phyloP scores from a whole-genome alignment of 2,888 invertebrate genomes.

The Aethes cnicana region DNA sequence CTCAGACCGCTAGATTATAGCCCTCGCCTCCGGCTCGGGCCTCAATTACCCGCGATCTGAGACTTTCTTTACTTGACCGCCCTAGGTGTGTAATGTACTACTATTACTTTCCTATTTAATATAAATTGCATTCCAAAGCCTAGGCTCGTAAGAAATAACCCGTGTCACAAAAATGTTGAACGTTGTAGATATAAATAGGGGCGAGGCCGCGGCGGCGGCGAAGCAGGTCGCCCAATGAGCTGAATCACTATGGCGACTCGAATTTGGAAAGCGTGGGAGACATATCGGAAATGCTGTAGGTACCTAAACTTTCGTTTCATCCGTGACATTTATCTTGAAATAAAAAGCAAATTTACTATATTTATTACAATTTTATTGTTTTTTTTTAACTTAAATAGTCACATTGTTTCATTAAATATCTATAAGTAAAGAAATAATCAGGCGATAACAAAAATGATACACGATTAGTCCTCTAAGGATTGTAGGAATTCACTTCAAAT shows the following conservation, averaged over 20 bases:
- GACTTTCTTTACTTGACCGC: no score
- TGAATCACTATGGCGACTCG: background rate
- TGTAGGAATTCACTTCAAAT: conserved; percentile 68
- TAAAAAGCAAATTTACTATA: conserved; percentile 5
- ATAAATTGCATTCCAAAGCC: no score
- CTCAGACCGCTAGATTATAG: no score
- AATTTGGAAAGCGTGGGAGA: background rate
- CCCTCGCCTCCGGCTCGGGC: no score
- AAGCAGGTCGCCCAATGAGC: conserved; percentile 12
- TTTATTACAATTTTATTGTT: conserved; percentile 34
- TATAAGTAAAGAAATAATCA: conserved; percentile 62
- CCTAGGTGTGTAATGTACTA: no score
- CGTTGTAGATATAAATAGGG: conserved; percentile 22
- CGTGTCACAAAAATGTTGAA: conserved; percentile 14
- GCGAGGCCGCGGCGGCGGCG: conserved; percentile 5
- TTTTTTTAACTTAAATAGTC: conserved; percentile 69
- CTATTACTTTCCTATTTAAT: no score
- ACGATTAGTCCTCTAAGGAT: conserved; percentile 62
- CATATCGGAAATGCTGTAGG: background rate
- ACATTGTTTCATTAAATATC: conserved; percentile 66
- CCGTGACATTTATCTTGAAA: no score
- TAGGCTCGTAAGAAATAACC: no score
- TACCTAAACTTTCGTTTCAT: no score
- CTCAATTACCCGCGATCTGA: no score
- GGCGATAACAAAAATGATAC: conserved; percentile 47